These are phyloP conservation scores for Acleris literana DNA, from an alignment of 2,888 invertebrate genomes.

Conservation along the genomic window DNA sequence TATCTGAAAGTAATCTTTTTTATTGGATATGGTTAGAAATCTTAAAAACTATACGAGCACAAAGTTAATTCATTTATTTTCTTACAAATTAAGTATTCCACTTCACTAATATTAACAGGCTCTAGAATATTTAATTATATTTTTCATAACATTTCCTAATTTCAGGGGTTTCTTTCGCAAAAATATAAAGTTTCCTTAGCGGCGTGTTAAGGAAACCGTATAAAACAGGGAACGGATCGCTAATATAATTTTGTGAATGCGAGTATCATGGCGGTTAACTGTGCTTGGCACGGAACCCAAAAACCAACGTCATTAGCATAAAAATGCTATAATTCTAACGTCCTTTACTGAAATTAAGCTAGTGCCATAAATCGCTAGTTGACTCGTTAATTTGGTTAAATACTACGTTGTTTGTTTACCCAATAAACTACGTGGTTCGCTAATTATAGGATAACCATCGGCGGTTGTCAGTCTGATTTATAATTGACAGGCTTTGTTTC, in stretches of 20 bases:
- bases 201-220: background rate
- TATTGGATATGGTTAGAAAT: too few species aligned
- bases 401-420: conserved; percentile 28
- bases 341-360: conserved; percentile 31
- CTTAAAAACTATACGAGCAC: too few species aligned
- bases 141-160: too few species aligned
- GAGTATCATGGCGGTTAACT: conserved; percentile 23
- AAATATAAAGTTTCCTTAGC: too few species aligned
- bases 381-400: conserved; percentile 32
- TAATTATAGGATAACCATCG: conserved; percentile 27
- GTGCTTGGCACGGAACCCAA: conserved; percentile 34
- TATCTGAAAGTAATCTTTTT: too few species aligned
- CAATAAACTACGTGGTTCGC: conserved; percentile 29
- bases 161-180: too few species aligned
- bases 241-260: background rate
- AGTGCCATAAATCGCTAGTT: conserved; percentile 31
- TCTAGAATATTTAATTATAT: too few species aligned
- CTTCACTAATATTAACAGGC: too few species aligned
- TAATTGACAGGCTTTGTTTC: background rate
- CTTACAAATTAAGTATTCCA: too few species aligned
- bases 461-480: conserved; percentile 1
- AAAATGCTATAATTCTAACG: conserved; percentile 38
- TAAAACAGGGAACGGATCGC: background rate
- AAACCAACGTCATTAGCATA: conserved; percentile 36
- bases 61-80: too few species aligned